A percentile compares a stretch with the other conserved stretches of the same genome.
Evolutionary conservation across 2,888 invertebrate species (phyloP).

Genomic region (Meloe dianella): DNA sequence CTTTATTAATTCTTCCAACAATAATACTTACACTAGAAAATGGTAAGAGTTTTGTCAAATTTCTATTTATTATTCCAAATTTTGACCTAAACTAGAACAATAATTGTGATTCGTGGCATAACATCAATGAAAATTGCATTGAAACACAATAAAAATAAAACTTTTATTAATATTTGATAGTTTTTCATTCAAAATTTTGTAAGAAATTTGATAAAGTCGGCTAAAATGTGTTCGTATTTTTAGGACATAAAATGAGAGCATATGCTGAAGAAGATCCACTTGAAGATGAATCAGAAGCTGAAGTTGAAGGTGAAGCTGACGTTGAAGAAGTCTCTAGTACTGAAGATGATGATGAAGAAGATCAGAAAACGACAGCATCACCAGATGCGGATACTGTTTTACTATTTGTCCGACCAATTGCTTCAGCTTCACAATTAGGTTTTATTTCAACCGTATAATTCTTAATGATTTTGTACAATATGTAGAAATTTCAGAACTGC

Average conservation of each 20-base stretch:
- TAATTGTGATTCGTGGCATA: neutral
- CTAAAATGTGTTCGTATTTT: conserved; percentile 5
- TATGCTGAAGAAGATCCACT: conserved; percentile 72
- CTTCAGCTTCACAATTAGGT: conserved; percentile 71
- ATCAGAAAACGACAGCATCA: conserved; percentile 75
- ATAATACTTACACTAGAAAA: conserved; percentile 72
- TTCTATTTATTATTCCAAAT: neutral
- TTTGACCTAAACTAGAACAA: neutral
- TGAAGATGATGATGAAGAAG: conserved; percentile 69
- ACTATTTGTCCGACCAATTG: conserved; percentile 82
- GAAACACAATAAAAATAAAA: neutral
- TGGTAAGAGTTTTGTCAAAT: conserved; percentile 66
- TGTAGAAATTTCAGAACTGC: conserved; percentile 71
- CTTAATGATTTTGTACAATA: too few relatives aligned
- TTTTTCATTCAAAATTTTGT: neutral
- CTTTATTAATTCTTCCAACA: conserved; percentile 73
- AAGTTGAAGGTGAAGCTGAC: conserved; percentile 71
- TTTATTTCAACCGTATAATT: conserved; percentile 40
- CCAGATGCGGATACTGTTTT: conserved; percentile 91
- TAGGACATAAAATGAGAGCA: conserved; percentile 63
- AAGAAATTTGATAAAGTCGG: neutral
- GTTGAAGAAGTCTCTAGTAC: conserved; percentile 66
- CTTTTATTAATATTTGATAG: neutral
- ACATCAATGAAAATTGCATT: neutral
- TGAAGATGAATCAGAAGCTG: conserved; percentile 67